Conservation (phyloP, 2,797 vertebrate species). For the Denticeps clupeoides region DNA sequence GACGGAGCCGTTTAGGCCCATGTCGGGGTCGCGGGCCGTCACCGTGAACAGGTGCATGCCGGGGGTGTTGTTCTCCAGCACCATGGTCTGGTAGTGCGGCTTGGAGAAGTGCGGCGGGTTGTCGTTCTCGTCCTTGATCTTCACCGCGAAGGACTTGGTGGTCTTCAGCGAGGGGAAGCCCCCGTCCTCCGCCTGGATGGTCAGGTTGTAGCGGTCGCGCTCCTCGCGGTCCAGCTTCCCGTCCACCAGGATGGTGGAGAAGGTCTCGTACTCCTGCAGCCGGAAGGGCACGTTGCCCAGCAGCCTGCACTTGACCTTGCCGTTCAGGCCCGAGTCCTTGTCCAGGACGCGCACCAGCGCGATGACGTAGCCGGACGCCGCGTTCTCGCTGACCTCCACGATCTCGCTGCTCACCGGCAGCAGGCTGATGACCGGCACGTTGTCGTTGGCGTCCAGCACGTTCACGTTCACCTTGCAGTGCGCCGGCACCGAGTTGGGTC, state of each 20-base stretch:
- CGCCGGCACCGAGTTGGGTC: conserved; percentile 94
- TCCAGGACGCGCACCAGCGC: conserved; percentile 90
- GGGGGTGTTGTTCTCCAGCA: conserved; percentile 95
- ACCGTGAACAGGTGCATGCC: conserved; percentile 90
- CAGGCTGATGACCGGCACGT: conserved; percentile 87
- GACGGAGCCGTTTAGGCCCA: conserved; percentile 92
- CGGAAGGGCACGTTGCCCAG: conserved; percentile 89
- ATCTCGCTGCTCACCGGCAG: conserved; percentile 92
- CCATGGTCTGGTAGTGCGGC: conserved; percentile 94
- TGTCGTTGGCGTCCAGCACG: conserved; percentile 89
- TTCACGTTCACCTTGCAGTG: conserved; percentile 96
- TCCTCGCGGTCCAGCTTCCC: conserved; percentile 90
- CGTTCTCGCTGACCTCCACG: conserved; percentile 94
- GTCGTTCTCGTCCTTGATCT: conserved; percentile 92
- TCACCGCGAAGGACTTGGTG: conserved; percentile 86
- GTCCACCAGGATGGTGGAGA: conserved; percentile 91
- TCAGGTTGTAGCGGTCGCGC: conserved; percentile 91
- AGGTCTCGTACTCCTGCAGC: conserved; percentile 94
- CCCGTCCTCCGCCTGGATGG: conserved; percentile 88
- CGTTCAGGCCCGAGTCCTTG: conserved; percentile 85
- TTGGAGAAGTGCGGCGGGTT: conserved; percentile 95
- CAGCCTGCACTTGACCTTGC: conserved; percentile 88
- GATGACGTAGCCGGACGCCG: conserved; percentile 88
- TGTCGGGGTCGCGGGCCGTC: conserved; percentile 84
- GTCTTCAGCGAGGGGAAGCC: conserved; percentile 81